phyloP scores from a whole-genome alignment of 64 coral and sea anemone genomes.

The Montipora sp. region DNA sequence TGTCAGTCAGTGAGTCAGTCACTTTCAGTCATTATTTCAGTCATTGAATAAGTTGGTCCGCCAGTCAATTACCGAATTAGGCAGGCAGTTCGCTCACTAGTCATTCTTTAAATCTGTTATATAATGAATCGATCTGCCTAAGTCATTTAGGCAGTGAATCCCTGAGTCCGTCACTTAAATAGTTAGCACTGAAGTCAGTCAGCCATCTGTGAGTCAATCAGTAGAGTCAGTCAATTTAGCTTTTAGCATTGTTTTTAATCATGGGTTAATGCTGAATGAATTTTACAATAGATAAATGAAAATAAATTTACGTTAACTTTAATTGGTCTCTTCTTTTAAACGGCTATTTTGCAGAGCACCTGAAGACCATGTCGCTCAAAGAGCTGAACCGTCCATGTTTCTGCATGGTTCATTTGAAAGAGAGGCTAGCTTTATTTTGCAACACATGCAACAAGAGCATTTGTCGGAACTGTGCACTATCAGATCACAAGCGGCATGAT shows the following conservation, averaged over 20 bases:
- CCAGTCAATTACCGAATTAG: not conserved
- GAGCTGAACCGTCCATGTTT: slow-evolving; percentile 61
- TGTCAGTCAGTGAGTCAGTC: not conserved
- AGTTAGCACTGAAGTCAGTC: not conserved
- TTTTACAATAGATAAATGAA: no score
- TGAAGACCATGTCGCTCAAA: slow-evolving; percentile 64
- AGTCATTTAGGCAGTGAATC: not conserved
- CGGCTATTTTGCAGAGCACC: slow-evolving; percentile 21
- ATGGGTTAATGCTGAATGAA: no score
- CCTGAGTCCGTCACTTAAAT: not conserved
- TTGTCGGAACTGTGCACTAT: slow-evolving; percentile 69
- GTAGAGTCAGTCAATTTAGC: not conserved
- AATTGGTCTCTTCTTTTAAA: not conserved
- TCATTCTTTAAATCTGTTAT: no score
- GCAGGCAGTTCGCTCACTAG: no score
- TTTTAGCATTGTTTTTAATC: no score
- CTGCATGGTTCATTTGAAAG: slow-evolving; percentile 37
- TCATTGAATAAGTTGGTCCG: no score
- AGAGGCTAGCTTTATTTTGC: slow-evolving; percentile 67
- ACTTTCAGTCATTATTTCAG: no score
- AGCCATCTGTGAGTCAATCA: not conserved
- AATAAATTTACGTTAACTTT: no score
- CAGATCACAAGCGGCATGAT: slow-evolving; percentile 56
- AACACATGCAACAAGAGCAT: slow-evolving; percentile 55
- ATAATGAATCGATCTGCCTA: no score